Evolutionary conservation across 1,140 invertebrate species (phyloP).

Genomic region (Wiebesia pumilae): DNA sequence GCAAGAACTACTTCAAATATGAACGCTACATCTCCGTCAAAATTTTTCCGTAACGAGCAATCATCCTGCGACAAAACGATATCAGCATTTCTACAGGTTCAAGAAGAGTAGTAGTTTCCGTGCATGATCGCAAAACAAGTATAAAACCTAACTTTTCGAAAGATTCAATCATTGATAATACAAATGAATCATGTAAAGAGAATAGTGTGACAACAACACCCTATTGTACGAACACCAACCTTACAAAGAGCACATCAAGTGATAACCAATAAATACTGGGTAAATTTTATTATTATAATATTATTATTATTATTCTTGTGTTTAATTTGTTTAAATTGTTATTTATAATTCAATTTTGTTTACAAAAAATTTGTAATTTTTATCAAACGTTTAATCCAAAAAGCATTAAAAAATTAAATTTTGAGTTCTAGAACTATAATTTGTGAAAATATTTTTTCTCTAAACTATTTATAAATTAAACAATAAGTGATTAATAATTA

Average conservation of each 20-base stretch:
- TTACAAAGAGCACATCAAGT: constrained; percentile 73
- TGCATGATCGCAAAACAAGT: constrained; percentile 63
- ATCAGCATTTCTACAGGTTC: neutral
- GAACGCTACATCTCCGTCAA: constrained; percentile 54
- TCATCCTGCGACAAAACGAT: constrained; percentile 53
- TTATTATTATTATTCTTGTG: no score
- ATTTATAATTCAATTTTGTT: no score
- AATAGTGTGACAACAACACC: constrained; percentile 16
- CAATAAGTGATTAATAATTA: no score
- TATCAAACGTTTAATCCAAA: no score
- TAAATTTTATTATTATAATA: no score
- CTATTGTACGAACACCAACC: constrained; percentile 54
- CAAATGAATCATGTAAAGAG: constrained; percentile 49
- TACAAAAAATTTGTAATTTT: no score
- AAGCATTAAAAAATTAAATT: no score
- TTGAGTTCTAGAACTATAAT: no score
- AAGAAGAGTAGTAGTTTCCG: constrained; percentile 64
- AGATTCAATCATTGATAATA: constrained; percentile 56
- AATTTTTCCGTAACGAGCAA: constrained; percentile 55
- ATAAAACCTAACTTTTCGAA: constrained; percentile 58
- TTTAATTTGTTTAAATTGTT: no score
- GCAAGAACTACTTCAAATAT: no score
- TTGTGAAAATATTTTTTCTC: no score
- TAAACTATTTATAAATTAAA: no score
- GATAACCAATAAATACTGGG: constrained; percentile 58